Evolutionary conservation across 2,888 invertebrate genomes (phyloP), one percentile per base, ranked within the genome.

Genomic region (Alcis repandata): DNA sequence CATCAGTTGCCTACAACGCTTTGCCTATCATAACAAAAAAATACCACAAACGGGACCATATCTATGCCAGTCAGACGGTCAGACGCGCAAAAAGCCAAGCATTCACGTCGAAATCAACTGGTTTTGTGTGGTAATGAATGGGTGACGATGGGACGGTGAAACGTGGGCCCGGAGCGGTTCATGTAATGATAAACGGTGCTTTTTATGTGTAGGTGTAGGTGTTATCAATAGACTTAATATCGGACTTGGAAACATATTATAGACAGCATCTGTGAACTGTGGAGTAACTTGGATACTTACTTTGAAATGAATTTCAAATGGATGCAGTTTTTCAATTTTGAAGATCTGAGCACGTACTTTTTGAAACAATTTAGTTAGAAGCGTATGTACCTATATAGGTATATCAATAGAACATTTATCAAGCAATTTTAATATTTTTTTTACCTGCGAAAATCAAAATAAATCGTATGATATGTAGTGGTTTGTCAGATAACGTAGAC

Each of bases 121-220:
- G 68, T 67, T 68, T 66, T 56, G 67, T 69, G 57, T 46, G 61
- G 68, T 71, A 70, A 63, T 68, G 61, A 70, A 68, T 68, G 71
- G 58, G 52, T 38, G 38, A 58, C 43, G 54, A 48, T 46, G 40
- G 27, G 51, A 59, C 43, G 43, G 32, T 10, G 19, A 32, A 61
- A 61, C 61, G 48, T 61, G 54, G 54, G 33, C 11, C 43, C 20
- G 13, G 40, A 33, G 40, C 15, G 36, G 19, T 36, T 19, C 51
- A 8, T n/a, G 36, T 19, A 36, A 51, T 46, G 33, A 33, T 36
- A 59, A 51, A 59, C 51, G 59, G 59, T 52, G 52, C 40, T 52
- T 51, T 59, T 59, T 53, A 22, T 53, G 27, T 15, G 40, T 53
- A 17, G 53, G 53, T 20, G 53, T 22, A 27, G 53, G 53, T 20